phyloP scores from a whole-genome alignment of 2,888 invertebrate species.

The Spisula solida region DNA sequence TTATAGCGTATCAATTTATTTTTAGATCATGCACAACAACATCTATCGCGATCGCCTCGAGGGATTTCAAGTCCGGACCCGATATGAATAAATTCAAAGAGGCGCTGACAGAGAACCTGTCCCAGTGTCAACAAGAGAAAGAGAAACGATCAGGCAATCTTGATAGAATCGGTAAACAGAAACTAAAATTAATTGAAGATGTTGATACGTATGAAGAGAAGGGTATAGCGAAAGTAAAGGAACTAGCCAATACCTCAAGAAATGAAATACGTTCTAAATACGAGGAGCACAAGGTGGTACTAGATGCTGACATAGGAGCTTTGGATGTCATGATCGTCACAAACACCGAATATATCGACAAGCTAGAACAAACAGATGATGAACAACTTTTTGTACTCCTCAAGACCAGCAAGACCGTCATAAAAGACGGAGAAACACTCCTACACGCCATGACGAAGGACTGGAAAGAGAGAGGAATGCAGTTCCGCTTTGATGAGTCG shows the following conservation, averaged over 20 bases:
- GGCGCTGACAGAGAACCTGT: neutral
- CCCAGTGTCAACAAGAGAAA: neutral
- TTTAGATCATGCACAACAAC: constrained; percentile 1
- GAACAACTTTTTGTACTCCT: constrained; percentile 1
- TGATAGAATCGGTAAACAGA: neutral
- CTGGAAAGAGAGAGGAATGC: neutral
- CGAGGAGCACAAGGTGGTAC: neutral
- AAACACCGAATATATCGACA: neutral
- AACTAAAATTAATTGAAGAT: neutral
- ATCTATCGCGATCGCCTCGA: neutral
- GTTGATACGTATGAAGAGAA: constrained; percentile 12
- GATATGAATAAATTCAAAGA: neutral
- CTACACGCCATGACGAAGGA: neutral
- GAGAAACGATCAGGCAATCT: neutral
- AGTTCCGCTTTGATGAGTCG: neutral
- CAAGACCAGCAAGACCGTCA: neutral
- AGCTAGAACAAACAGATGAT: neutral
- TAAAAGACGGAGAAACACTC: constrained; percentile 6
- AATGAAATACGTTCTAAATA: neutral
- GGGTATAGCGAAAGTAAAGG: constrained; percentile 5
- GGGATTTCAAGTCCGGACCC: neutral
- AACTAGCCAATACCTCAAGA: constrained; percentile 11
- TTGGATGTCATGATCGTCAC: neutral
- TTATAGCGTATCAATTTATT: neutral
- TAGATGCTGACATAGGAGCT: neutral